phyloP scores from a whole-genome alignment of 2,113 vertebrate genomes.

The Cebidichthys violaceus region DNA sequence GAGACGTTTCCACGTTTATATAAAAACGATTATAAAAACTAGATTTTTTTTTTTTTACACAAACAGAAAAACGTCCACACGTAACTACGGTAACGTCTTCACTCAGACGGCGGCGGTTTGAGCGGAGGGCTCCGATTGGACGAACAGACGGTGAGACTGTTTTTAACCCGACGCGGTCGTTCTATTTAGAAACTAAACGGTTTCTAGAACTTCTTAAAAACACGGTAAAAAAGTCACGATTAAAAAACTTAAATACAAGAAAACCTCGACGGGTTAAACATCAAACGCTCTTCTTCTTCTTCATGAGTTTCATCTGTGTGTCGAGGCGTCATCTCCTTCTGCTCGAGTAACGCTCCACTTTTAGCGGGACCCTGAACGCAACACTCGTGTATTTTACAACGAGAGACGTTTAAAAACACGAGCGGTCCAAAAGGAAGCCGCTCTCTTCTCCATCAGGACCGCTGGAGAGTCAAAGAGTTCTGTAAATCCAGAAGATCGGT shows the following conservation, averaged over 20 bases:
- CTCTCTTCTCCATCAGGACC: too few relatives aligned
- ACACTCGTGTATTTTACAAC: too few relatives aligned
- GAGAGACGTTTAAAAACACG: too few relatives aligned
- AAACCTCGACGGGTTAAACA: slow-evolving; percentile 7
- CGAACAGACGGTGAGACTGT: too few relatives aligned
- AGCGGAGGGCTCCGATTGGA: slow-evolving; percentile 51
- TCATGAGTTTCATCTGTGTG: slow-evolving; percentile 10
- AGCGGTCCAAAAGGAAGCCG: too few relatives aligned
- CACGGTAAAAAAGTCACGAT: slow-evolving; percentile 21
- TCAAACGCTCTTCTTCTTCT: background rate
- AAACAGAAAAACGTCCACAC: slow-evolving; percentile 79
- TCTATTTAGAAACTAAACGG: background rate
- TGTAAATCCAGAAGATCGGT: too few relatives aligned
- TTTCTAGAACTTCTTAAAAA: slow-evolving; percentile 28
- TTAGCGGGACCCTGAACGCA: background rate
- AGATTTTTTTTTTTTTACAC: slow-evolving; percentile 89
- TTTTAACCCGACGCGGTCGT: slow-evolving; percentile 1
- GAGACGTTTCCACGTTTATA: slow-evolving; percentile 90
- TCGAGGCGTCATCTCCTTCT: too few relatives aligned
- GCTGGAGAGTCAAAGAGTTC: background rate
- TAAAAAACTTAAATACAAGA: slow-evolving; percentile 17
- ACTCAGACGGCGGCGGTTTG: slow-evolving; percentile 59
- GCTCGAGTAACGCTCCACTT: too few relatives aligned
- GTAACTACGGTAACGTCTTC: slow-evolving; percentile 87
- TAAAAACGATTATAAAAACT: slow-evolving; percentile 99